Conservation (phyloP, 2,888 invertebrate genomes). For the Glaucopsyche alexis region DNA sequence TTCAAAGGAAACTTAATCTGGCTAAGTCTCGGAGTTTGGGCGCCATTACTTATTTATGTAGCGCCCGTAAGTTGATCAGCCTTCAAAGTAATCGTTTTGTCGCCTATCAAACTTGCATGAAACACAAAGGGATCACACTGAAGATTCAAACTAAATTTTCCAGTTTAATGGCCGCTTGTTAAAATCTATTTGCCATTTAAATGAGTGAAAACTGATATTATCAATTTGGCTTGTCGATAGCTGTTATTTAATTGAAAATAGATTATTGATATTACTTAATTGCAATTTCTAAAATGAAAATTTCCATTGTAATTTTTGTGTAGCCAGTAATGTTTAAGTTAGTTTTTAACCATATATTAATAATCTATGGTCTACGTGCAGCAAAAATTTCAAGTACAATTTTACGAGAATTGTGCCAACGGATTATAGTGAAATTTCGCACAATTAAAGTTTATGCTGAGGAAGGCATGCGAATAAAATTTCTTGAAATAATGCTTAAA, state of each 20-base stretch:
- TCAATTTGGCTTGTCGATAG: not conserved
- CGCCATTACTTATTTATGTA: conserved; percentile 40
- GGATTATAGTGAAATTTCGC: too few species aligned
- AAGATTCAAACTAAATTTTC: conserved; percentile 29
- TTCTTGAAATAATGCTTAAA: too few species aligned
- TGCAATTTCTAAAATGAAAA: too few species aligned
- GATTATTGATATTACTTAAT: not conserved
- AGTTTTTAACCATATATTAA: too few species aligned
- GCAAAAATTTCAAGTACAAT: too few species aligned
- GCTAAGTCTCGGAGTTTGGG: conserved; percentile 37
- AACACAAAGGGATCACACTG: conserved; percentile 30
- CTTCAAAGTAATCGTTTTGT: conserved; percentile 39
- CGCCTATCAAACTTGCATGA: conserved; percentile 36
- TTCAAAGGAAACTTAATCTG: conserved; percentile 39
- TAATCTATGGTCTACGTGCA: too few species aligned
- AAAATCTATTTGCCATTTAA: not conserved
- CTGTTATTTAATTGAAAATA: not conserved
- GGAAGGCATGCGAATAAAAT: too few species aligned
- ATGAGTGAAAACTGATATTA: not conserved
- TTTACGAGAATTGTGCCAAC: too few species aligned
- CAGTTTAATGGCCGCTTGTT: conserved; percentile 23
- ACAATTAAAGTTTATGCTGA: too few species aligned
- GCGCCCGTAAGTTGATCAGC: conserved; percentile 53
- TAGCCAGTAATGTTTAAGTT: too few species aligned
- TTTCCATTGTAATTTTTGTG: too few species aligned